Evolutionary conservation across 92 coral and sea anemone genomes (phyloP).

Genomic region (Nematostella vectensis): DNA sequence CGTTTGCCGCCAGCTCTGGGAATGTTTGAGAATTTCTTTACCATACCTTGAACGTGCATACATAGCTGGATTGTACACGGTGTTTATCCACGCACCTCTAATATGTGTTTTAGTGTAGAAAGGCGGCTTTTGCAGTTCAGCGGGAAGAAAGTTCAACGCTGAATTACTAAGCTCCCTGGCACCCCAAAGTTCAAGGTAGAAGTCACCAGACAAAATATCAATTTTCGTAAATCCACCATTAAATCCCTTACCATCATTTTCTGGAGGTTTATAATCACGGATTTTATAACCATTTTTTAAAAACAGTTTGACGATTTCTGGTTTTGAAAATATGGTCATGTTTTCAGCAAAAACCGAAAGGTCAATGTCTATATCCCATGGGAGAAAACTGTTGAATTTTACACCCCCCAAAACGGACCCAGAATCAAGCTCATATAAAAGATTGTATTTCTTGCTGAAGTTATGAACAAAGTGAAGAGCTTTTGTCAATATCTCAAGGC

Average conservation of each 20-base stretch:
- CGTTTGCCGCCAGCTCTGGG: conserved; percentile 24
- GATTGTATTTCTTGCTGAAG: conserved; percentile 15
- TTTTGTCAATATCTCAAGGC: conserved; percentile 28
- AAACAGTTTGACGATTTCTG: conserved; percentile 11
- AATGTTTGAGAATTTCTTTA: conserved; percentile 30
- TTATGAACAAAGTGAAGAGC: conserved; percentile 13
- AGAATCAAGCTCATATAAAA: conserved; percentile 31
- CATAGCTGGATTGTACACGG: conserved; percentile 26
- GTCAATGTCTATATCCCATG: conserved; percentile 49
- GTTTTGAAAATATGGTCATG: conserved; percentile 10
- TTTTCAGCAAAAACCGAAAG: conserved; percentile 5
- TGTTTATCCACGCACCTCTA: conserved; percentile 20
- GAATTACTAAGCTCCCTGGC: conserved; percentile 3
- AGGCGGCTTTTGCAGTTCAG: conserved; percentile 15
- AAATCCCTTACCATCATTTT: neutral
- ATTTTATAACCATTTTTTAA: conserved; percentile 19
- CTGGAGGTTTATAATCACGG: conserved; percentile 6
- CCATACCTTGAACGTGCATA: conserved; percentile 45
- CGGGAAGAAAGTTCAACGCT: conserved; percentile 20
- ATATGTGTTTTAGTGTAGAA: conserved; percentile 26
- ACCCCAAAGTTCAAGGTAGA: conserved; percentile 17
- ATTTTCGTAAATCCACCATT: conserved; percentile 1
- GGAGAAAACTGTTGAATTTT: conserved; percentile 32
- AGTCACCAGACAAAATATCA: neutral
- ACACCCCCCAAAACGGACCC: conserved; percentile 36